Evolutionary conservation across 2,797 vertebrate species (phyloP).

Genomic region (Buceros bicornis): DNA sequence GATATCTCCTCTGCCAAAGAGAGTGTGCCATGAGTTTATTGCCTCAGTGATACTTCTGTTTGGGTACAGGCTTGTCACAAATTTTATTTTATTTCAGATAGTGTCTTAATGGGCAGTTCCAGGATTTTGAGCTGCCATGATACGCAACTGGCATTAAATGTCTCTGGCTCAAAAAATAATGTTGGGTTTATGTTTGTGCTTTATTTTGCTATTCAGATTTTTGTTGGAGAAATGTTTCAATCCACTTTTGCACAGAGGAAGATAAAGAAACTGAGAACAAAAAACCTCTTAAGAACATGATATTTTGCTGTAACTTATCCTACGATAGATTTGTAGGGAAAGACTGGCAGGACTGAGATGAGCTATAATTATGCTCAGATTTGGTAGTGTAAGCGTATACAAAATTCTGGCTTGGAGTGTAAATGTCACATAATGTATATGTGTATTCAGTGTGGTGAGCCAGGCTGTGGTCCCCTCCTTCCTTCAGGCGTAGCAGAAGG

Average conservation of each 20-base stretch:
- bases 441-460: background rate
- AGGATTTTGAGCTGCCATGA: background rate
- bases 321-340: background rate
- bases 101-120: background rate
- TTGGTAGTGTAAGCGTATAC: background rate
- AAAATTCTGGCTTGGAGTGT: background rate
- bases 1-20: background rate
- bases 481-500: background rate
- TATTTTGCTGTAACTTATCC: background rate
- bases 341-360: background rate
- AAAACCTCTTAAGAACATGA: background rate
- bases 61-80: background rate
- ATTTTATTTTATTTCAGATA: background rate
- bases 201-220: background rate
- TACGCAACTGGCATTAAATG: background rate
- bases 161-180: background rate
- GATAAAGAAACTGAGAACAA: background rate
- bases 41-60: background rate
- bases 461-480: background rate
- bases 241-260: background rate
- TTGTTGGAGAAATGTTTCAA: background rate
- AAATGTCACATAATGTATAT: background rate
- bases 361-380: background rate
- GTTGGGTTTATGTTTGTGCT: background rate
- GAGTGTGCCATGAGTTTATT: background rate